A percentile compares a stretch with the other conserved stretches of the same genome.
Evolutionary conservation across 1,140 invertebrate species (phyloP).

Genomic region (Eriosoma lanigerum): DNA sequence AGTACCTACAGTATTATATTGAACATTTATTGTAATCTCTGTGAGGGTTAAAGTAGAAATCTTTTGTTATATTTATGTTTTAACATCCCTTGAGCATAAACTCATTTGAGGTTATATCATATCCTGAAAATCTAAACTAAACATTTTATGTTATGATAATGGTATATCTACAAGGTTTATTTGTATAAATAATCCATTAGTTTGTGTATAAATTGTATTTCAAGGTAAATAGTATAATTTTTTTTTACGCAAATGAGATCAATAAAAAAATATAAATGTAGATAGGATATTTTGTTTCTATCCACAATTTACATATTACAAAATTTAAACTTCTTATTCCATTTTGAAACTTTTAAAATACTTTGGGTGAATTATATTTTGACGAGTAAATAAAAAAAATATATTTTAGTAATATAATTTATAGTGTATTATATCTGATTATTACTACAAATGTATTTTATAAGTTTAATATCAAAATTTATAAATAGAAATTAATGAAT

Average conservation of each 20-base stretch:
- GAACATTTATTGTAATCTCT: background rate
- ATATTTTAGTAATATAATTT: too few species aligned
- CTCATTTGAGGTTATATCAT: background rate
- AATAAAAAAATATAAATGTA: constrained; percentile 2
- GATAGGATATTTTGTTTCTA: background rate
- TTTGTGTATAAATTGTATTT: constrained; percentile 3
- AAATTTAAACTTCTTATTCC: background rate
- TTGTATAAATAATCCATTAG: constrained; percentile 27
- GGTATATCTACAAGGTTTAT: background rate
- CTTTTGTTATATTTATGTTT: constrained; percentile 10
- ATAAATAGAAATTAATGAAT: too few species aligned
- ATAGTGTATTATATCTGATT: too few species aligned
- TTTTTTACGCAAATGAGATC: background rate
- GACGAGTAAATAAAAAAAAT: background rate
- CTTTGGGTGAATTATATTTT: background rate
- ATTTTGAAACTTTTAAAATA: background rate
- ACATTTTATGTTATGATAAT: constrained; percentile 25
- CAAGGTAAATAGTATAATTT: background rate
- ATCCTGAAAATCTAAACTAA: constrained; percentile 17
- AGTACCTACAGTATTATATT: background rate
- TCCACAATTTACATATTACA: background rate
- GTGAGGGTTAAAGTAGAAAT: background rate
- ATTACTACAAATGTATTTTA: too few species aligned
- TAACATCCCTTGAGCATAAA: background rate
- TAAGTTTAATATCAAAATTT: too few species aligned